Conservation (phyloP, 2,797 vertebrate species). For the Falco cherrug region DNA sequence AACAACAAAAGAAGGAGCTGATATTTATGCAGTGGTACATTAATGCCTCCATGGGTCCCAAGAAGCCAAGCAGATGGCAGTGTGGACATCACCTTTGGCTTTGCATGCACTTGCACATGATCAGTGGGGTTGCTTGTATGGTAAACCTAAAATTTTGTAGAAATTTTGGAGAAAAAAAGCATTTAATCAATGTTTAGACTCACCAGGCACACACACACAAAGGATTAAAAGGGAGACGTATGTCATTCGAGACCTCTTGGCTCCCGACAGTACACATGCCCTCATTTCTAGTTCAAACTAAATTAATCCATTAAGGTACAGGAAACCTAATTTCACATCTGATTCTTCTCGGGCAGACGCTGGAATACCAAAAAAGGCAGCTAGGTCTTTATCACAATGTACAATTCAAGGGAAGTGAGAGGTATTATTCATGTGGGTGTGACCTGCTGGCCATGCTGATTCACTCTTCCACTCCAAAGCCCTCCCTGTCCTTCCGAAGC, state of each 20-base stretch:
- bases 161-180: neutral
- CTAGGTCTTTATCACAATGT: conserved; percentile 57
- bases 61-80: neutral
- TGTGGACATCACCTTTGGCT: neutral
- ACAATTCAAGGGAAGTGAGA: conserved; percentile 69
- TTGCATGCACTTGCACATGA: neutral
- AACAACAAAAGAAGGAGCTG: neutral
- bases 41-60: neutral
- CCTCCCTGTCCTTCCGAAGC: conserved; percentile 64
- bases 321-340: conserved; percentile 64
- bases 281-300: conserved; percentile 53
- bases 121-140: neutral
- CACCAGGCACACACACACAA: neutral
- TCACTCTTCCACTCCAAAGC: conserved; percentile 63
- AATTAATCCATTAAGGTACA: conserved; percentile 60
- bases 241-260: conserved; percentile 22
- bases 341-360: neutral
- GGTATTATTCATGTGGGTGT: conserved; percentile 73
- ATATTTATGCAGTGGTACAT: neutral
- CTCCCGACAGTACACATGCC: neutral
- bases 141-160: neutral
- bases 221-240: neutral
- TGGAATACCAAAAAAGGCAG: conserved; percentile 64
- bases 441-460: conserved; percentile 57
- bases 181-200: neutral